Percentiles rank a stretch among this genome's conserved stretches.
phyloP scores from a whole-genome alignment of 1,140 invertebrate species.

The Leptinotarsa lineolata region DNA sequence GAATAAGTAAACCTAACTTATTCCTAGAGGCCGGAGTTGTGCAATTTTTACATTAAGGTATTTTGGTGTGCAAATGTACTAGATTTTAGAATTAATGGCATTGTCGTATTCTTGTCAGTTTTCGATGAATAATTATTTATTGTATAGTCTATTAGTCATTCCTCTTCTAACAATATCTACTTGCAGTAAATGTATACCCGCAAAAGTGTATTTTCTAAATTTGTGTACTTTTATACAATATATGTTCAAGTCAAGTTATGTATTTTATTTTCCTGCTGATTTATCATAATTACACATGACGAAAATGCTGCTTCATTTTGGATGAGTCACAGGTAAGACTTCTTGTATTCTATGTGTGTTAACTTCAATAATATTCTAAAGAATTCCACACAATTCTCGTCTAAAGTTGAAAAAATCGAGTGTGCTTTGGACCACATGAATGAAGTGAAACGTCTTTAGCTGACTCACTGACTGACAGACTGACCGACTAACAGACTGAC shows the following conservation, averaged over 20 bases:
- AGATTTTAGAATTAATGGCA: not conserved
- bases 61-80: not conserved
- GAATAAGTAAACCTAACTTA: conserved; percentile 16
- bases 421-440: too few species aligned
- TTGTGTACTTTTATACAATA: conserved; percentile 48
- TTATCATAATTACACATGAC: too few species aligned
- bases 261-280: conserved; percentile 9
- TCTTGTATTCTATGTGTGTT: too few species aligned
- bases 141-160: conserved; percentile 24
- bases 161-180: conserved; percentile 14
- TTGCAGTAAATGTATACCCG: conserved; percentile 18
- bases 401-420: too few species aligned
- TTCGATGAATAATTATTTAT: conserved; percentile 23
- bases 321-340: too few species aligned
- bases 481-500: too few species aligned
- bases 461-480: too few species aligned
- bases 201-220: conserved; percentile 40
- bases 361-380: too few species aligned
- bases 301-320: too few species aligned
- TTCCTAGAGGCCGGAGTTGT: conserved; percentile 26
- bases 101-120: conserved; percentile 7
- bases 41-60: conserved; percentile 36
- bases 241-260: conserved; percentile 30
- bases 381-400: too few species aligned
- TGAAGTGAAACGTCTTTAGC: too few species aligned